Evolutionary conservation across 2,797 vertebrate genomes (phyloP).

Genomic region (Falco biarmicus): DNA sequence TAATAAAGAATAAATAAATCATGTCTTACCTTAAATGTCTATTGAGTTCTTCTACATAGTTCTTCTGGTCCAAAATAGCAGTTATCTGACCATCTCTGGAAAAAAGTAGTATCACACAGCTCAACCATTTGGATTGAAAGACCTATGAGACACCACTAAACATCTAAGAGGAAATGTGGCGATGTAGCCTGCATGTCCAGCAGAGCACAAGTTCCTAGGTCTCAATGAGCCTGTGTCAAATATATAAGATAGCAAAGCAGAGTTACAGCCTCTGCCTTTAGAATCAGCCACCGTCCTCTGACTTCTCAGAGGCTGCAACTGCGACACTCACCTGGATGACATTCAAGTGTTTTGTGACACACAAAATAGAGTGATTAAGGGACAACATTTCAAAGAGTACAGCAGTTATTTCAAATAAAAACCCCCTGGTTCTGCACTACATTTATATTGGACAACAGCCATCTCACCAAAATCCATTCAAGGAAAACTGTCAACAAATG

Average conservation of each 20-base stretch:
- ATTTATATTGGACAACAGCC: not conserved
- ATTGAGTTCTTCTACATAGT: conserved; percentile 99
- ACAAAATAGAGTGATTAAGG: not conserved
- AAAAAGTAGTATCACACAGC: not conserved
- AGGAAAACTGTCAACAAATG: not conserved
- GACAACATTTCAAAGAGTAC: not conserved
- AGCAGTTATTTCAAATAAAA: not conserved
- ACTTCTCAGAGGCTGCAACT: not conserved
- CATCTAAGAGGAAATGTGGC: not conserved
- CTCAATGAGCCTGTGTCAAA: fast-evolving
- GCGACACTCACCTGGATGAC: too few species aligned
- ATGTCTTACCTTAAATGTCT: conserved; percentile 91
- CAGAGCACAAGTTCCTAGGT: too few species aligned
- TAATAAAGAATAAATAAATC: not conserved
- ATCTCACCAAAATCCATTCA: not conserved
- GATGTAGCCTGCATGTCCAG: fast-evolving
- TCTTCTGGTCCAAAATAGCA: conserved; percentile 98
- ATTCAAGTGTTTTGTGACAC: too few species aligned
- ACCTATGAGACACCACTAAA: not conserved
- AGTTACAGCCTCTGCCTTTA: not conserved
- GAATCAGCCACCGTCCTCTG: not conserved
- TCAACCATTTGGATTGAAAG: not conserved
- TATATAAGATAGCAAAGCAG: fast-evolving
- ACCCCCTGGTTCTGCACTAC: not conserved
- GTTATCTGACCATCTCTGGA: conserved; percentile 96